A percentile compares a stretch with the other conserved stretches of the same genome.
Evolutionary conservation across 53 echinoderm and acorn worm genomes (phyloP).

Genomic region (Luidia sarsii): DNA sequence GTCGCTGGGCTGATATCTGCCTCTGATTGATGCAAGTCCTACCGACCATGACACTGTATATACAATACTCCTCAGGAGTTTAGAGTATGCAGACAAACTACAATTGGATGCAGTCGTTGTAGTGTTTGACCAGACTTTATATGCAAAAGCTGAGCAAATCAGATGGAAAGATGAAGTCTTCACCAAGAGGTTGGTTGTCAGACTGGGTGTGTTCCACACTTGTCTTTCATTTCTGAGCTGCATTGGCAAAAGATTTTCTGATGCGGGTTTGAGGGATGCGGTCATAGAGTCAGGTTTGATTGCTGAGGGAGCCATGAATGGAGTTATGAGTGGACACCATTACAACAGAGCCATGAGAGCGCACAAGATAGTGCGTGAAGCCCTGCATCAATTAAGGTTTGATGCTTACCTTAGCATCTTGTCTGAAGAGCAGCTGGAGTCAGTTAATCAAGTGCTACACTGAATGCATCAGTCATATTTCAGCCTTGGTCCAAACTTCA

Average conservation of each 20-base stretch:
- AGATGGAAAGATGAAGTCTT: constrained; percentile 48
- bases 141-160: constrained; percentile 68
- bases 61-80: constrained; percentile 32
- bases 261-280: constrained; percentile 66
- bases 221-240: constrained; percentile 41
- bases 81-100: constrained; percentile 35
- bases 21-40: constrained; percentile 57
- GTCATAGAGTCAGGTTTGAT: constrained; percentile 54
- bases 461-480: neutral
- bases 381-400: constrained; percentile 39
- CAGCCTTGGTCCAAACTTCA: neutral
- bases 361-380: constrained; percentile 69
- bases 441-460: neutral
- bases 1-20: constrained; percentile 22
- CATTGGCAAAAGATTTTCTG: constrained; percentile 66
- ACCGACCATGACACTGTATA: constrained; percentile 53
- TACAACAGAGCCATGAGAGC: constrained; percentile 63
- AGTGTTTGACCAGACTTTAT: constrained; percentile 73
- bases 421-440: constrained; percentile 1
- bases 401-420: neutral
- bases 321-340: constrained; percentile 54
- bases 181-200: constrained; percentile 33
- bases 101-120: constrained; percentile 30
- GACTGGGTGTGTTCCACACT: constrained; percentile 65
- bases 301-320: constrained; percentile 46